phyloP scores from a whole-genome alignment of 2,113 vertebrate genomes.

The Gallinago jamesoni region DNA sequence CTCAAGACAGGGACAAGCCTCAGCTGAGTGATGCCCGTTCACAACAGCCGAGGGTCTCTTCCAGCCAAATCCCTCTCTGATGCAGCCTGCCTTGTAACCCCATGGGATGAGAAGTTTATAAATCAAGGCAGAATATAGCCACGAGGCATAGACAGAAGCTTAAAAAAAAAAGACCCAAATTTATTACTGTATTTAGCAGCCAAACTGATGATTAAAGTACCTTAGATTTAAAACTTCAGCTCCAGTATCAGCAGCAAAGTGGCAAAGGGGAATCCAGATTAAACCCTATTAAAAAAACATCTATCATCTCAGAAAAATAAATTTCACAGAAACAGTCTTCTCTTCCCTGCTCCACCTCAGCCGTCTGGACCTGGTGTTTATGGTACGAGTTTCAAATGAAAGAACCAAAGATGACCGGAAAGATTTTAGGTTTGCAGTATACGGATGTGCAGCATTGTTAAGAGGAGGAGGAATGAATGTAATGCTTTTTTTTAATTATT shows the following conservation, averaged over 20 bases:
- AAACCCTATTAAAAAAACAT: background rate
- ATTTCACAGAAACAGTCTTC: background rate
- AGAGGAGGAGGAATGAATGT: background rate
- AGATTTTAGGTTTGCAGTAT: background rate
- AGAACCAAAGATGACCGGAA: background rate
- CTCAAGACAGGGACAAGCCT: background rate
- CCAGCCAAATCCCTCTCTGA: background rate
- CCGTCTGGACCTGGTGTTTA: background rate
- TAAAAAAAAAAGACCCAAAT: background rate
- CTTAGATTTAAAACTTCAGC: constrained; percentile 33
- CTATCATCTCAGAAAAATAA: background rate
- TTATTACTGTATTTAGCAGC: constrained; percentile 41
- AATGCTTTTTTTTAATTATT: background rate
- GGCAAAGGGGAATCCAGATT: background rate
- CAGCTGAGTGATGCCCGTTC: background rate
- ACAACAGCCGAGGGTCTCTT: background rate
- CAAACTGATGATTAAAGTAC: constrained; percentile 38
- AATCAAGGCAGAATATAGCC: constrained; percentile 21
- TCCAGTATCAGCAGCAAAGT: background rate
- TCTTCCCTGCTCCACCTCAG: background rate
- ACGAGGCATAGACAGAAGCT: background rate
- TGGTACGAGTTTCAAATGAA: background rate
- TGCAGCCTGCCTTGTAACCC: background rate
- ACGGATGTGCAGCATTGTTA: background rate
- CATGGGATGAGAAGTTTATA: background rate